A percentile compares a stretch with the other conserved stretches of the same genome.
Conservation (phyloP, 1,140 invertebrate genomes). For the Drosophila repleta region DNA sequence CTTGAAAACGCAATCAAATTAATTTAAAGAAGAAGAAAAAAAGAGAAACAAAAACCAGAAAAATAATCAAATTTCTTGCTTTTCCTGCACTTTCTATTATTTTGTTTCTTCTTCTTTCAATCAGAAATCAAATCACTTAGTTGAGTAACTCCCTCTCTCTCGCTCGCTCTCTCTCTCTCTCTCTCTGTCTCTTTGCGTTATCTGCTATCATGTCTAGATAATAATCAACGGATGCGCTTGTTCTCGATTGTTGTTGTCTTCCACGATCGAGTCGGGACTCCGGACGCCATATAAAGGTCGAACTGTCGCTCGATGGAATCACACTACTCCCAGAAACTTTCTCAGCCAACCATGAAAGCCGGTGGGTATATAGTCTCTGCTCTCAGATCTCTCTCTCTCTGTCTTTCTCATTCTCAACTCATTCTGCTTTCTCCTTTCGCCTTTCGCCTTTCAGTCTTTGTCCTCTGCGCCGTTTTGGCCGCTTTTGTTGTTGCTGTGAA, state of each 20-base stretch:
- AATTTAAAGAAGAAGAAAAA: too few species aligned
- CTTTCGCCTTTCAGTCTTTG: conserved; percentile 43
- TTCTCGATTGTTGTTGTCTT: conserved; percentile 44
- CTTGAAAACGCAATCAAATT: too few species aligned
- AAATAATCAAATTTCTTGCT: neutral
- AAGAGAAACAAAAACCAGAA: too few species aligned
- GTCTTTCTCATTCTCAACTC: too few species aligned
- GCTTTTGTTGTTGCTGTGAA: conserved; percentile 44
- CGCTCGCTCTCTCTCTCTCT: neutral
- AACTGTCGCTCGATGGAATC: conserved; percentile 1
- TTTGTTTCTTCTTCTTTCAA: neutral
- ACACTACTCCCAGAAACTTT: conserved; percentile 59
- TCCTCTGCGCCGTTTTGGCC: conserved; percentile 57
- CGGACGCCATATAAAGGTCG: conserved; percentile 60
- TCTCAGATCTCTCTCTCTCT: too few species aligned
- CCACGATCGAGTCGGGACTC: neutral
- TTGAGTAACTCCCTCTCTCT: conserved; percentile 24
- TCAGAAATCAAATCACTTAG: conserved; percentile 22
- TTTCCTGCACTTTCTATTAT: neutral
- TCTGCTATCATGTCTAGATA: conserved; percentile 38
- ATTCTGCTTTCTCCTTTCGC: too few species aligned
- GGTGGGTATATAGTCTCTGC: conserved; percentile 48
- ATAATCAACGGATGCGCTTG: conserved; percentile 70
- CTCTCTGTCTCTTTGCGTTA: conserved; percentile 6
- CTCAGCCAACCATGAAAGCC: conserved; percentile 62